These are phyloP conservation scores for Drosophila basisetae DNA, from an alignment of 2,888 invertebrate genomes.

Conservation along the genomic window DNA sequence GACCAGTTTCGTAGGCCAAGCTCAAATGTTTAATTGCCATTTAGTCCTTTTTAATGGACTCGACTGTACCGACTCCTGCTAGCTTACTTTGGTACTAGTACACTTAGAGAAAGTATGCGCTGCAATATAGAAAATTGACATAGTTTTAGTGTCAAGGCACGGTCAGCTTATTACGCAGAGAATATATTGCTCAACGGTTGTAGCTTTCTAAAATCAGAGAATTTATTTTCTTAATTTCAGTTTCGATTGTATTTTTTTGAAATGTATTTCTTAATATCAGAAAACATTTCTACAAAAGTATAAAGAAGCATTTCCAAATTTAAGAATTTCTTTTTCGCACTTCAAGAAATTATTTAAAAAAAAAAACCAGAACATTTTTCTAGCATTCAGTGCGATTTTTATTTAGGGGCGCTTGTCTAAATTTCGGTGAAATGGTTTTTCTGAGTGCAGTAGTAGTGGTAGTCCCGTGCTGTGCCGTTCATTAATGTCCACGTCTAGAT, in stretches of 20 bases:
- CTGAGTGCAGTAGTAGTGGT: background rate
- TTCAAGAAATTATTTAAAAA: background rate
- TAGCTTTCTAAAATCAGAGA: no score
- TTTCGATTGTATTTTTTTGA: background rate
- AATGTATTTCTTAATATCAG: background rate
- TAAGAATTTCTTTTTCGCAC: background rate
- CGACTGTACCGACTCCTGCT: constrained; percentile 29
- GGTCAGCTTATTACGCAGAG: background rate
- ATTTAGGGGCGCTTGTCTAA: background rate
- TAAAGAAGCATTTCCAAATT: background rate
- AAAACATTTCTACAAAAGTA: background rate
- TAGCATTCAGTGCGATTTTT: background rate
- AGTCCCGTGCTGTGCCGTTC: constrained; percentile 51
- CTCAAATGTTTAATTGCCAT: constrained; percentile 83
- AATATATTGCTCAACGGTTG: background rate
- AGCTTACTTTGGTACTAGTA: background rate
- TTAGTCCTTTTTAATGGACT: constrained; percentile 83
- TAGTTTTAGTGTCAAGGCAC: background rate
- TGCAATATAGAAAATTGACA: background rate
- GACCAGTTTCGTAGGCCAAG: constrained; percentile 46
- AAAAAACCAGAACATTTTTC: background rate
- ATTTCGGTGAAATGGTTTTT: background rate
- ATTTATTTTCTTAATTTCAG: background rate
- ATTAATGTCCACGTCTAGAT: constrained; percentile 79
- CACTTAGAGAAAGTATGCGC: background rate